Conservation (phyloP, 2,113 vertebrate genomes). For the Cichladusa arquata region DNA sequence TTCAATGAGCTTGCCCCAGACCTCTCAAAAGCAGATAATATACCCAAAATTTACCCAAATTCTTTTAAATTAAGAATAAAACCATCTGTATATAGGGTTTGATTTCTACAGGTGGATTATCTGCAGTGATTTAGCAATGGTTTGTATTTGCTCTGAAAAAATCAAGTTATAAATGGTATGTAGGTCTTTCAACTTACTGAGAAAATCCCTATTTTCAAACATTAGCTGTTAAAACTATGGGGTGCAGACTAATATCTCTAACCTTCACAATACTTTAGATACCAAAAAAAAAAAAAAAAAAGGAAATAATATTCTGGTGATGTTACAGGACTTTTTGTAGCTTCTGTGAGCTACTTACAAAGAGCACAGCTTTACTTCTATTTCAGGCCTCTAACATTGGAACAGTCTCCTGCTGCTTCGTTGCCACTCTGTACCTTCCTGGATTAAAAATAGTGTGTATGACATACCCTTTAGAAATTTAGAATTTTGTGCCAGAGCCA, state of each 20-base stretch:
- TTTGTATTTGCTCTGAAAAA: neutral
- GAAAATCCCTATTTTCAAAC: neutral
- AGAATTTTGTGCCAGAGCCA: neutral
- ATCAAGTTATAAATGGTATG: neutral
- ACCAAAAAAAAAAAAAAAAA: neutral
- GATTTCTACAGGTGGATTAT: neutral
- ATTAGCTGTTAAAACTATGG: neutral
- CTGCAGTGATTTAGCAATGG: neutral
- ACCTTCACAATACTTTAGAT: neutral
- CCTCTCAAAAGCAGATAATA: neutral
- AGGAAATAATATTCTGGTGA: neutral
- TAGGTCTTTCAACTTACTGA: neutral
- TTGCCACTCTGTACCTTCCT: neutral
- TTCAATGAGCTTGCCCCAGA: neutral
- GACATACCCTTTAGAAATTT: neutral
- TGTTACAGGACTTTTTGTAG: neutral
- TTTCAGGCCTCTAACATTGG: neutral
- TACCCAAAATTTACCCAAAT: neutral
- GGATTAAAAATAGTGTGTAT: neutral
- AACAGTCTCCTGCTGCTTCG: neutral
- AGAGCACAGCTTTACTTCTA: neutral
- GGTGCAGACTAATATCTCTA: neutral
- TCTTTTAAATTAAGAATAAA: neutral
- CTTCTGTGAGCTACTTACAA: neutral
- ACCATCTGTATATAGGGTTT: neutral